Evolutionary conservation across 2,113 vertebrate genomes (phyloP), one percentile per base, ranked within the genome.

Genomic region (Oceanites oceanicus): DNA sequence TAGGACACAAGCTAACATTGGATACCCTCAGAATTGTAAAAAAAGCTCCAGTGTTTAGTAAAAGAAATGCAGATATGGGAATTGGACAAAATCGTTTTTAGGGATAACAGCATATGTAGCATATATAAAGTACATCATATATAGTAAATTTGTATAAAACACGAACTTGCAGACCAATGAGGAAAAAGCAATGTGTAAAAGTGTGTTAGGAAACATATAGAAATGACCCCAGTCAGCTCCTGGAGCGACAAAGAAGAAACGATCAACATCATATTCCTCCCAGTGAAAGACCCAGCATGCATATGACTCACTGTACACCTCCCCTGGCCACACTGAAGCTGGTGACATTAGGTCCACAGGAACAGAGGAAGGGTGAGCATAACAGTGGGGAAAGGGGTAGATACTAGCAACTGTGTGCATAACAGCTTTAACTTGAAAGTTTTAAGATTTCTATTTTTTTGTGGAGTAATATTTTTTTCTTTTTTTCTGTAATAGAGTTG

Each of bases 231-330:
- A n/a, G 0, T 66, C 19, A 34, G 34, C 17, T 45, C 32, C 30
- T 42, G 15, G 49, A 49, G 22, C 52, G 58, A 52, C 0, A 1
- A 65, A 59, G 15, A 56, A 44, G 19, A 73, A 73, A 44, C 42
- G 18, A 45, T 27, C 18, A 14, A 5, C 27, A n/a, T 16, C 27
- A 16, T 38, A 21, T 30, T 52, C 34, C 13, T 85, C 4, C 27
- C 15, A n/a, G 13, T 22, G n/a, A 29, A 73, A 79, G 52, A 66
- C 27, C 11, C 2, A 5, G 6, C 23, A 34, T 6, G 11, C 4
- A 5, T 47, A 23, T 0, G 3, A 21, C 26, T 62, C 0, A 0
- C 15, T n/a, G 15, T 52, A n/a, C 53, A 16, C 30, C 61, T 47
- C 52, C 14, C 53, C 7, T 9, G 45, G 19, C 25, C 25, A 7